Base-by-base conservation (phyloP, 2,113 vertebrate species). In the Meles meles region DNA sequence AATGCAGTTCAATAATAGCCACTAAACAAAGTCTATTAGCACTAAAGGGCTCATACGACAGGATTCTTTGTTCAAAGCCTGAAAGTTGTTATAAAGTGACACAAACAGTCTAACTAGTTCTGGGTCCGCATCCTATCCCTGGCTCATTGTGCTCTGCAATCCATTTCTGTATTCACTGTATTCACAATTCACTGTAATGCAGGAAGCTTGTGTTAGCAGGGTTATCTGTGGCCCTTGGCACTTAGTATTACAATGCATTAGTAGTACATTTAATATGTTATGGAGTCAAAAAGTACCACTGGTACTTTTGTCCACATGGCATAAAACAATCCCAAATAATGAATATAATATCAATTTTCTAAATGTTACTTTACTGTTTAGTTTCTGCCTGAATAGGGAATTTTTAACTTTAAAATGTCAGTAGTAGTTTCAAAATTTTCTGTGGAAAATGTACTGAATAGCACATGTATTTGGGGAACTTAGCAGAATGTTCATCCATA, bases 271-370 rank as follows among this genome's bases (percentile, higher is more conserved):
- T 84, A 88, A 61, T 82, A 79, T 76, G 79, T 90, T 76, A 61
- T 81, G 10, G 34, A 31, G 25, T 65, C 93, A 83, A 76, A 76
- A 92, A 2, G 1, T 29, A n/a, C 77, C 59, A 87, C n/a, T 17
- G 49, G 47, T 49, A 49, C 3, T 49, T 49, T 49, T 47, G 20
- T 86, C 17, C 47, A 74, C 3, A 57, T 55, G 77, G 42, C 44
- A 96, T 80, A 88, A 88, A 83, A 88, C 18, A 81, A 92, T 94
- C 90, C 7, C 88, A 96, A 52, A 87, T 69, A 90, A 96, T 57
- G 67, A 96, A 81, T 21, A 88, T 87, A 95, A 61, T 77, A 82
- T 52, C 81, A 63, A 44, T 85, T 96, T 92, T 72, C n/a, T 42
- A 92, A 83, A 42, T 27, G 63, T 87, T 87, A 67, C 29, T 94